Percentiles rank a stretch among this genome's conserved stretches.
Evolutionary conservation across 2,113 vertebrate species (phyloP).

Genomic region (Misgurnus mizolepis): DNA sequence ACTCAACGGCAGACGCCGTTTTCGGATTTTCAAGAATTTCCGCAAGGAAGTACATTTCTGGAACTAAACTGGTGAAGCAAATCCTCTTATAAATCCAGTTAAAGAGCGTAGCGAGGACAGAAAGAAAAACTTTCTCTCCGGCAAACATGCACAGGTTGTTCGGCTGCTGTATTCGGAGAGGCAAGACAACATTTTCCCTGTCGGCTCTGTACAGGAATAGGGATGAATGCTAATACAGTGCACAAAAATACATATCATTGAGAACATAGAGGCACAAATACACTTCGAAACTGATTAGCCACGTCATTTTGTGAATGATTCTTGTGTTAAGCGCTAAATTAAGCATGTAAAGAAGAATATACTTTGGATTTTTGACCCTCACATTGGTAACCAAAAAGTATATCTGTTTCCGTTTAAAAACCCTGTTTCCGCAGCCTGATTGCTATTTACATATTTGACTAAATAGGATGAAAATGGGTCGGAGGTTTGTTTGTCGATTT

Average conservation of each 20-base stretch:
- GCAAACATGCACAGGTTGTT: conserved; percentile 74
- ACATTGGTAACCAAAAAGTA: conserved; percentile 32
- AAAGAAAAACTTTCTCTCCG: conserved; percentile 70
- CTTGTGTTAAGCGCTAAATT: background rate
- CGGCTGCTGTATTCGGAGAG: conserved; percentile 66
- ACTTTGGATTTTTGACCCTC: background rate
- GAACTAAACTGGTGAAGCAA: conserved; percentile 78
- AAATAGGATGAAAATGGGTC: conserved; percentile 73
- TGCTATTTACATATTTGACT: conserved; percentile 77
- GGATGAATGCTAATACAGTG: conserved; percentile 64
- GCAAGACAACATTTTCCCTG: conserved; percentile 67
- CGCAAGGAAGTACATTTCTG: conserved; percentile 72
- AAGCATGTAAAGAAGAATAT: background rate
- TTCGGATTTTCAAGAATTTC: conserved; percentile 79
- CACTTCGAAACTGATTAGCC: background rate
- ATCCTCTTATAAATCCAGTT: conserved; percentile 81
- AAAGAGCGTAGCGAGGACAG: conserved; percentile 68
- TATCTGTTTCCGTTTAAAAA: background rate
- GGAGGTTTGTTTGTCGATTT: conserved; percentile 77
- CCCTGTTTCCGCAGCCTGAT: conserved; percentile 59
- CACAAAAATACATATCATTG: background rate
- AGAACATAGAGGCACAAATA: background rate
- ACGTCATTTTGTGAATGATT: background rate
- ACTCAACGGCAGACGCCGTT: conserved; percentile 60
- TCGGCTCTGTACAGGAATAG: conserved; percentile 61